Percentiles rank a stretch among this genome's conserved stretches.
Evolutionary conservation across 2,888 invertebrate genomes (phyloP).

Genomic region (Phengaris alcon): DNA sequence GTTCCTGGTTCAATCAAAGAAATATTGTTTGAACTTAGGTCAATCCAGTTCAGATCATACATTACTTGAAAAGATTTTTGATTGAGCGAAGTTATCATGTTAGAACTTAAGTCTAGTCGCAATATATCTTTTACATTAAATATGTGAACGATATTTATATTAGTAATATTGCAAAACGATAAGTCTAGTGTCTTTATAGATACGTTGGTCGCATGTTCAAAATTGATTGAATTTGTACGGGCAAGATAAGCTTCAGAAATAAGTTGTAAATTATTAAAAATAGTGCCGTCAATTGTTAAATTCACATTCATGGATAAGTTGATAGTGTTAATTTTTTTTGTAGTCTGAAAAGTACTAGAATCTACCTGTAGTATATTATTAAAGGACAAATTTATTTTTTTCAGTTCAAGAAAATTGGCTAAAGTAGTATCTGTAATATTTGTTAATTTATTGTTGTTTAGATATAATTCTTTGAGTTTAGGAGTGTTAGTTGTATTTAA

Average conservation of each 20-base stretch:
- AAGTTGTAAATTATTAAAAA: slow-evolving; percentile 31
- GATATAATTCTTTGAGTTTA: slow-evolving; percentile 29
- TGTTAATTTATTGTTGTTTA: slow-evolving; percentile 33
- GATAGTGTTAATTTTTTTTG: slow-evolving; percentile 28
- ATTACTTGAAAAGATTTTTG: slow-evolving; percentile 33
- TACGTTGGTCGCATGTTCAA: slow-evolving; percentile 29
- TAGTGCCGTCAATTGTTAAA: slow-evolving; percentile 28
- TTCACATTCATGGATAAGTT: slow-evolving; percentile 29
- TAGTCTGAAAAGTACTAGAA: slow-evolving; percentile 30
- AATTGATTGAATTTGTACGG: slow-evolving; percentile 28
- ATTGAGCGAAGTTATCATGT: slow-evolving; percentile 32
- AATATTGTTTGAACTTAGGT: slow-evolving; percentile 36
- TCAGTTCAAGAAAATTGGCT: slow-evolving; percentile 26
- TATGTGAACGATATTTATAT: slow-evolving; percentile 30
- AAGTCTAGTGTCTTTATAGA: slow-evolving; percentile 33
- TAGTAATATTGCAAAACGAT: slow-evolving; percentile 31
- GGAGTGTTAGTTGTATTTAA: slow-evolving; percentile 32
- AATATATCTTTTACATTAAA: slow-evolving; percentile 31
- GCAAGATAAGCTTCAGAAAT: slow-evolving; percentile 31
- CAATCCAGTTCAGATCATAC: slow-evolving; percentile 31
- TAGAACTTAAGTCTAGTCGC: slow-evolving; percentile 31
- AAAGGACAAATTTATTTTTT: slow-evolving; percentile 30
- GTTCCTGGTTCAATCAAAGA: slow-evolving; percentile 37
- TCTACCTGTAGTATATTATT: slow-evolving; percentile 32
- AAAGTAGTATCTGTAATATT: slow-evolving; percentile 32